Percentiles rank a stretch among this genome's conserved stretches.
Conservation (phyloP, 2,888 invertebrate species). For the Ennomos erosarius region DNA sequence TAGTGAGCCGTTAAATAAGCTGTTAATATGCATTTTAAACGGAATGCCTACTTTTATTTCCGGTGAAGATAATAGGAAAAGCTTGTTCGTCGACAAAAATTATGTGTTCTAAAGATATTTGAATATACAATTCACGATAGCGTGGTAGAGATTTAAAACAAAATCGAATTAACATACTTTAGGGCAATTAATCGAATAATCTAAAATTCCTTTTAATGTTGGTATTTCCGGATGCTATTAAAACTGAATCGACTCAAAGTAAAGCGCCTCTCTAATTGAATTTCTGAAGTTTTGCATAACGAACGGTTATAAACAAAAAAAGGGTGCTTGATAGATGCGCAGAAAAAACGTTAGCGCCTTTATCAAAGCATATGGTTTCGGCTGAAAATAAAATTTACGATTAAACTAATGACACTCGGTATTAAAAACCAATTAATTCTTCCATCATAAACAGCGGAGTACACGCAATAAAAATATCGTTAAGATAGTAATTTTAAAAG, state of each 20-base stretch:
- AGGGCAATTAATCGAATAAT: constrained; percentile 42
- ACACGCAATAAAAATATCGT: constrained; percentile 40
- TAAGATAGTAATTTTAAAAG: constrained; percentile 34
- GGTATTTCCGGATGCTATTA: constrained; percentile 57
- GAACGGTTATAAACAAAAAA: constrained; percentile 53
- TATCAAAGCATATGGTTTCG: constrained; percentile 4
- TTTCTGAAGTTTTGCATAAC: constrained; percentile 64
- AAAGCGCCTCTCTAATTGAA: constrained; percentile 52
- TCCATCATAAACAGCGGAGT: constrained; percentile 32
- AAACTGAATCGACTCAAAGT: constrained; percentile 47
- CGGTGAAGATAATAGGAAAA: constrained; percentile 58
- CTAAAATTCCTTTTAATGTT: constrained; percentile 51
- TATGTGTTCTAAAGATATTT: constrained; percentile 41
- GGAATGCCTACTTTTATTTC: constrained; percentile 49
- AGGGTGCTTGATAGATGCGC: constrained; percentile 23
- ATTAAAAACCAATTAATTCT: constrained; percentile 37
- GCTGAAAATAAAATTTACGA: constrained; percentile 19
- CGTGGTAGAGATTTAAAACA: constrained; percentile 28
- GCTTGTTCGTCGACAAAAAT: constrained; percentile 42
- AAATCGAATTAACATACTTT: constrained; percentile 45
- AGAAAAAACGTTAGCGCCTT: constrained; percentile 32
- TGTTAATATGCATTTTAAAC: constrained; percentile 44
- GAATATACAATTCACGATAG: constrained; percentile 43
- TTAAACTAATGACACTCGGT: constrained; percentile 31
- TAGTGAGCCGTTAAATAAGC: constrained; percentile 47